These are phyloP conservation scores for Theonella swinhoei DNA, from an alignment of 37 sponge, comb jelly and placozoan genomes.

Conservation along the genomic window DNA sequence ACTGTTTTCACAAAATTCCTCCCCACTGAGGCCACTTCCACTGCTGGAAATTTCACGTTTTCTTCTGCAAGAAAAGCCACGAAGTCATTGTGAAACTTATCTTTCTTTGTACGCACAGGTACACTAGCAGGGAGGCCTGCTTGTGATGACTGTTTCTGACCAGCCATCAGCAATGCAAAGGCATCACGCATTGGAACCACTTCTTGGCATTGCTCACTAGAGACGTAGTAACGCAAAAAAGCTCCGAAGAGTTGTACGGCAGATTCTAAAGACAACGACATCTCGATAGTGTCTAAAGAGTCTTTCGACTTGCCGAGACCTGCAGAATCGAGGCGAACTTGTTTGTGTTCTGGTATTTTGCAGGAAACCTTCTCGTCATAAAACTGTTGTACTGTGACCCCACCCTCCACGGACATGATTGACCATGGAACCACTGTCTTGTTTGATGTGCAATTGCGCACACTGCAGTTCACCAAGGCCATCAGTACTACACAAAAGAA, in stretches of 20 bases:
- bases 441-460: neutral
- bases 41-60: neutral
- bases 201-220: neutral
- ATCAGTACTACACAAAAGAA: neutral
- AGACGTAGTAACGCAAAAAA: neutral
- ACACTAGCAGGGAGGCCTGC: constrained; percentile 4
- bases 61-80: neutral
- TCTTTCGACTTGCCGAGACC: constrained; percentile 21
- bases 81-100: constrained; percentile 1
- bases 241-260: constrained; percentile 11
- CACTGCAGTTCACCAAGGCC: constrained; percentile 14
- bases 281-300: constrained; percentile 12
- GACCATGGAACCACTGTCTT: constrained; percentile 23
- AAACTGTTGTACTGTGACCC: constrained; percentile 13
- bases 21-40: neutral
- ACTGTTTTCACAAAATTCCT: constrained; percentile 27
- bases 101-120: constrained; percentile 1
- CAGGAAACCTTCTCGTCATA: neutral
- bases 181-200: neutral
- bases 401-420: neutral
- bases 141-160: constrained; percentile 3
- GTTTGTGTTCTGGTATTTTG: neutral
- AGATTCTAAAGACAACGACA: constrained; percentile 10
- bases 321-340: neutral
- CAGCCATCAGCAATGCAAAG: neutral